A percentile compares a stretch with the other conserved stretches of the same genome.
Conservation (phyloP, 1,140 invertebrate species). For the Metaphire vulgaris region DNA sequence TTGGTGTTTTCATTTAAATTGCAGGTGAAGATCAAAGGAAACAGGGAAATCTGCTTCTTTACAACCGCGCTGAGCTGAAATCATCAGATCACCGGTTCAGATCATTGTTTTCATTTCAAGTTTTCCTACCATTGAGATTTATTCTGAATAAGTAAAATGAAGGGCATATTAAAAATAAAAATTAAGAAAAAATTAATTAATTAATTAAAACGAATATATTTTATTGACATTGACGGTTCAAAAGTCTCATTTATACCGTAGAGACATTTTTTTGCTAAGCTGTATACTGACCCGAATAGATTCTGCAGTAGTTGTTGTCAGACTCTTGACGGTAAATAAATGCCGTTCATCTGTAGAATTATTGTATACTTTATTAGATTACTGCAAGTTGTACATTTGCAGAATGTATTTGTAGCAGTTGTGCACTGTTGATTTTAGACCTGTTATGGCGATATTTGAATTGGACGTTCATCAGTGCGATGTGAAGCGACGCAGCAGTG, state of each 20-base stretch:
- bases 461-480: constrained; percentile 75
- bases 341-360: too few species aligned
- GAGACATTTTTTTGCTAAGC: too few species aligned
- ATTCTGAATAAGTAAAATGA: background rate
- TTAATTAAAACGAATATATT: background rate
- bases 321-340: too few species aligned
- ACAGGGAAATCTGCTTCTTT: constrained; percentile 68
- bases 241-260: too few species aligned
- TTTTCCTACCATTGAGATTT: background rate
- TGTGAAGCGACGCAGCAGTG: constrained; percentile 62
- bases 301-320: too few species aligned
- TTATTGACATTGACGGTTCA: too few species aligned
- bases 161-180: background rate
- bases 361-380: too few species aligned
- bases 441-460: constrained; percentile 83
- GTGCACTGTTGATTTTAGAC: constrained; percentile 54
- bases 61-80: constrained; percentile 87
- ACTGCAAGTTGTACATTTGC: too few species aligned
- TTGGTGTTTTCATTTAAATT: too few species aligned
- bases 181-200: background rate
- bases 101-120: background rate
- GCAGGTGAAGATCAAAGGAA: background rate
- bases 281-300: too few species aligned
- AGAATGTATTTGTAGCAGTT: too few species aligned
- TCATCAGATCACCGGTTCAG: constrained; percentile 93